These are phyloP conservation scores for Corythoichthys intestinalis DNA, from an alignment of 2,113 vertebrate genomes.

Conservation along the genomic window DNA sequence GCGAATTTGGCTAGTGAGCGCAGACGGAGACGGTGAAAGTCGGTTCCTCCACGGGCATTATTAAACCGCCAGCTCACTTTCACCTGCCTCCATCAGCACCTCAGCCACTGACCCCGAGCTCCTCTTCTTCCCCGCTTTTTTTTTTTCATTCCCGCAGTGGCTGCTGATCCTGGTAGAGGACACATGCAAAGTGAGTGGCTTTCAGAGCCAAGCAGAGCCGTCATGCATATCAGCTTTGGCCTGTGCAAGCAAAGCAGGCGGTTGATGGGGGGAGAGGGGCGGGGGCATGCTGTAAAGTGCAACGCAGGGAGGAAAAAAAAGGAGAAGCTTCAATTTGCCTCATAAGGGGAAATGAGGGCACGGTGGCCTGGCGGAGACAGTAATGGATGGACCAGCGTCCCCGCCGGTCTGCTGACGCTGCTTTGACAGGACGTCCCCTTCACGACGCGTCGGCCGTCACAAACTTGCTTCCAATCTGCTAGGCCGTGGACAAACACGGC, in stretches of 20 bases:
- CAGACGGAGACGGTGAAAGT: constrained; percentile 19
- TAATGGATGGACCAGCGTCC: constrained; percentile 58
- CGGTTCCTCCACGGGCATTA: constrained; percentile 46
- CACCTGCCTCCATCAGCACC: constrained; percentile 65
- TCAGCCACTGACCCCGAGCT: constrained; percentile 42
- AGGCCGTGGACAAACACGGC: background rate
- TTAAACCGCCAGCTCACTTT: constrained; percentile 55
- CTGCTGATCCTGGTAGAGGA: constrained; percentile 63
- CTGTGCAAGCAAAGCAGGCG: constrained; percentile 52
- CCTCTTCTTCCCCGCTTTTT: background rate
- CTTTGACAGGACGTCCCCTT: constrained; percentile 64
- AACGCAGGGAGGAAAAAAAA: constrained; percentile 44
- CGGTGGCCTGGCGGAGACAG: constrained; percentile 43
- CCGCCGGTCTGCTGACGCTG: constrained; percentile 58
- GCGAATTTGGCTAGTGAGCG: constrained; percentile 37
- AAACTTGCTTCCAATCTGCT: constrained; percentile 20
- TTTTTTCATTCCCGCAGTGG: background rate
- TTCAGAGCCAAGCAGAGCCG: constrained; percentile 45
- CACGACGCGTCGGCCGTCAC: constrained; percentile 20
- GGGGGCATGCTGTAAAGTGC: constrained; percentile 46
- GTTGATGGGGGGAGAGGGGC: constrained; percentile 4
- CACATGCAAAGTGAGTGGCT: constrained; percentile 66
- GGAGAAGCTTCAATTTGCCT: constrained; percentile 54
- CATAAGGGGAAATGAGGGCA: constrained; percentile 59
- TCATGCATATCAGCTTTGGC: constrained; percentile 58